Conservation (phyloP, 2,797 vertebrate genomes). For the Thalassophryne amazonica region DNA sequence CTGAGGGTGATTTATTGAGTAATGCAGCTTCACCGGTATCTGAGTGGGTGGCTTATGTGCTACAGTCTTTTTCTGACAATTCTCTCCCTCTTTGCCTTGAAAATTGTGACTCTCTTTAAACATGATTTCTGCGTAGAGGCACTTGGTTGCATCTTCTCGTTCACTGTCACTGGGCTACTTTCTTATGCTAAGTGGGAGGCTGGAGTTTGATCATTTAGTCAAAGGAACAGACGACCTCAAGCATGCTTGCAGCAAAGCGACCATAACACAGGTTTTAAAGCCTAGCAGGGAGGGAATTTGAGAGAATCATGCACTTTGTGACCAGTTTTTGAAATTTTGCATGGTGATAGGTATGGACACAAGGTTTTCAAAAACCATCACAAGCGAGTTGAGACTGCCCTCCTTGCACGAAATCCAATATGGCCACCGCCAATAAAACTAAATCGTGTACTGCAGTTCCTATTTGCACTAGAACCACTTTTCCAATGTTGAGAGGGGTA, state of each 20-base stretch:
- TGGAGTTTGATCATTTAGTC: conserved; percentile 24
- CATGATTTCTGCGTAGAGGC: conserved; percentile 22
- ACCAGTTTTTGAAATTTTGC: too few relatives aligned
- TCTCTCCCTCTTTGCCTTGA: conserved; percentile 32
- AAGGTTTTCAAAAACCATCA: too few relatives aligned
- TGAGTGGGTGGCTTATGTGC: conserved; percentile 46
- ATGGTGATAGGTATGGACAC: too few relatives aligned
- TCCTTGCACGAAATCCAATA: too few relatives aligned
- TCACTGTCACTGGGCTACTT: conserved; percentile 11
- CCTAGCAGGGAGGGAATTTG: too few relatives aligned
- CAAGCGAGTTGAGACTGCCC: too few relatives aligned
- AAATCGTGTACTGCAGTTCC: too few relatives aligned
- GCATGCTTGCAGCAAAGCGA: conserved; percentile 30
- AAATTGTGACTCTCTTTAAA: neutral
- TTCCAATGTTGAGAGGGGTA: too few relatives aligned
- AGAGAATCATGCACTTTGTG: too few relatives aligned
- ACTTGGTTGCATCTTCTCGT: conserved; percentile 10
- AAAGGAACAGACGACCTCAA: conserved; percentile 18
- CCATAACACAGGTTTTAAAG: conserved; percentile 12
- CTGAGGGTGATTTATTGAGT: conserved; percentile 37
- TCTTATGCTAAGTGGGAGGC: conserved; percentile 43
- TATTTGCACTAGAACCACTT: too few relatives aligned
- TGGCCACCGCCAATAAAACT: too few relatives aligned
- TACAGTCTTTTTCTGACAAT: conserved; percentile 5
- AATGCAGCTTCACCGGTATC: conserved; percentile 27